Base-by-base conservation (phyloP, 2,797 vertebrate species). In the Mastacembelus armatus region DNA sequence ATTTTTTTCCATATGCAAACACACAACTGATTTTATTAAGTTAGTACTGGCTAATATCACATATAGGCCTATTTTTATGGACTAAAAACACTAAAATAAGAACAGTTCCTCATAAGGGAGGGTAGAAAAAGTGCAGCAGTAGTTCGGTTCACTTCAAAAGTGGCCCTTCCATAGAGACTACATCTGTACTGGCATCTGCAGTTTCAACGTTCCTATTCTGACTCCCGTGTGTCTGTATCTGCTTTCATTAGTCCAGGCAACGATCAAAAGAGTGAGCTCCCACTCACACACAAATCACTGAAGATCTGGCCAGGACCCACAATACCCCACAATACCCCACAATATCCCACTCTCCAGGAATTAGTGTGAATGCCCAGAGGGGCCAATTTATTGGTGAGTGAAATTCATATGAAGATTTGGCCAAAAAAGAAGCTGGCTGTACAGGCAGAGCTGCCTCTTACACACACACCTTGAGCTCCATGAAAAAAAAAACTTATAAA, bases 361-460 rank as follows among this genome's bases (percentile, higher is more conserved):
- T 90, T 88, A 91, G 83, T 74, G 71, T 42, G 73, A 92, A 91
- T 86, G 70, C 92, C 93, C 92, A 83, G 50, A 90, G 93, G 93
- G 90, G 89, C 90, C 91, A 94, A 93, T 93, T 94, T 94, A 93
- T 90, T 71, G 85, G 77, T 65, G 87, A 88, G 82, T 83, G 83
- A 90, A 92, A 89, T 92, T 84, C 85, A 89, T 88, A 91, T 80
- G 86, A 92, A 91, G 85, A 83, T 90, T 86, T 81, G 69, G 65
- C 54, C 69, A 64, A 84, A 83, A 77, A 74, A 56, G 26, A 60
- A 64, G 43, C 38, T 38, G 27, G 60, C 58, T 81, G n/a, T 55
- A 65, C 48, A 50, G 64, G 60, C 32, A 59, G 72, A 74, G 74
- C 74, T 70, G 57, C 54, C 57, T 69, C 72, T 63, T 24, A 70